Evolutionary conservation across 2,797 vertebrate genomes (phyloP), one percentile per base, ranked within the genome.

Genomic region (Gymnothorax javanicus): DNA sequence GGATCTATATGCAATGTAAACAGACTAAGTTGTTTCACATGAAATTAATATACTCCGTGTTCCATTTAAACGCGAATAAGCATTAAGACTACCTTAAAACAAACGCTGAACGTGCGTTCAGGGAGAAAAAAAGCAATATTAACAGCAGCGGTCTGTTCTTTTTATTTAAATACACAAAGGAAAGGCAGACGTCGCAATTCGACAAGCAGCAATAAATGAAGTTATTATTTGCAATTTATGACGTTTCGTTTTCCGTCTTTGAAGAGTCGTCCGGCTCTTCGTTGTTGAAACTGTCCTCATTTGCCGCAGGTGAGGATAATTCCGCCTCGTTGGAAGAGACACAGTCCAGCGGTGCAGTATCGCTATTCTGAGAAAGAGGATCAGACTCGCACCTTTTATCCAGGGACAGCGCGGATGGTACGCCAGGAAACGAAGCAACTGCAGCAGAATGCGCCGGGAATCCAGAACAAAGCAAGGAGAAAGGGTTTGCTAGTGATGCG

Each of bases 391-490:
- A 90, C 57, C 90, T 91, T 88, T 95, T 95, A 83, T 96, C 95
- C 0, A 95, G 92, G 17, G 94, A 92, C 83, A 96, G 81, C 81
- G 94, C 93, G 0, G 95, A 94, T 59, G 97, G 95, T n/a, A 97
- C 84, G 15, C 96, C 95, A n/a, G 97, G 96, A 86, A 98, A 97
- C 23, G 96, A 95, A 1, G 96, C 95, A 0, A 97, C 96, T 0
- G 90, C 89, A 0, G 95, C 91, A 3, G 95, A 95, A 82, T 97
- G 96, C 0, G 96, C 94, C 0, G 96, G 92, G 83, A 97, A 91
- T 77, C 96, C 95, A 0, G 98, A 97, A 90, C 98, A 98, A 0
- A 99, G 91, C 91, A 98, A 96, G 0, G 97, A 97, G 92, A 99
- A 97, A 0, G 96, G 97, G 83, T 90, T 95, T 1, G 92, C 93